Evolutionary conservation across 2,797 vertebrate genomes (phyloP), one percentile per base, ranked within the genome.

Genomic region (Notoglanidium macrostoma): DNA sequence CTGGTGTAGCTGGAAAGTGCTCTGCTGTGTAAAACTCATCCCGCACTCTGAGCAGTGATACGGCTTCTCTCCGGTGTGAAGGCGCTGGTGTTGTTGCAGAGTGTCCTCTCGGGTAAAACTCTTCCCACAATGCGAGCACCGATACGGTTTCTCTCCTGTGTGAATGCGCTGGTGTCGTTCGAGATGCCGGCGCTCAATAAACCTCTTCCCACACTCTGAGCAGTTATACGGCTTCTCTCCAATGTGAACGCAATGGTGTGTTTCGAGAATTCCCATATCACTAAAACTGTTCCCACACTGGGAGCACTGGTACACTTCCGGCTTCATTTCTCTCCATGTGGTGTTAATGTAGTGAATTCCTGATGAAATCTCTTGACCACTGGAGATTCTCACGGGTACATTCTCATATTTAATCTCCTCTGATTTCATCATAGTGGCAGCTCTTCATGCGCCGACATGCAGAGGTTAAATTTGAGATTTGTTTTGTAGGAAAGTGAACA

Each of bases 391-490:
- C 49, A 21, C 17, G 3, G 76, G 49, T 21, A 55, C 51, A 0
- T 78, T 78, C 51, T 78, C n/a, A 19, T 21, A 10, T 78, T 78
- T 78, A 55, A 78, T 32, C 17, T 78, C 76, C 17, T 78, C 51
- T 11, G 51, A 55, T 32, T 32, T 55, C n/a, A 32, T 35, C 49
- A 51, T 51, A 12, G 21, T 12, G 21, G 23, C 21, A 74, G 19
- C 40, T 46, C 44, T 26, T 74, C 21, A 14, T 0, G 19, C 26
- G 32, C 32, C 44, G 23, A 35, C 3, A 17, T 40, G 21, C 40
- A 72, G 40, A 73, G 12, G 23, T 23, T 23, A 46, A 46, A 73
- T 46, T 12, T 46, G 12, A 35, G 67, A 17, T 32, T 35, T 68
- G 70, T 40, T 10, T 72, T 44, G 68, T 14, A 65, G 12, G 63